phyloP scores from a whole-genome alignment of 2,888 invertebrate genomes.

The Pachymerium ferrugineum region DNA sequence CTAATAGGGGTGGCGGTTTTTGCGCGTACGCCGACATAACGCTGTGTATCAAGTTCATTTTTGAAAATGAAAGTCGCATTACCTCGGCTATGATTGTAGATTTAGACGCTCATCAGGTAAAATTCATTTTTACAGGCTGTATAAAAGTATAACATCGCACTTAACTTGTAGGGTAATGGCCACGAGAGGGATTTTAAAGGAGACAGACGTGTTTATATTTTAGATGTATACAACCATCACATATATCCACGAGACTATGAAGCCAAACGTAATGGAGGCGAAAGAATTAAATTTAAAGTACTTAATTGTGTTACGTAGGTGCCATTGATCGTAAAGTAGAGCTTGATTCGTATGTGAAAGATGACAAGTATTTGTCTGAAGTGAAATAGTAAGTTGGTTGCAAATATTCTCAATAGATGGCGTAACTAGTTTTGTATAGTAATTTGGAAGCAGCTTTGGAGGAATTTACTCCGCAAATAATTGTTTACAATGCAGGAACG shows the following conservation, averaged over 20 bases:
- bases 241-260: conserved; percentile 73
- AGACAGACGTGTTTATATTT: conserved; percentile 67
- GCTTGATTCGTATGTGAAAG: conserved; percentile 48
- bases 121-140: too few species aligned
- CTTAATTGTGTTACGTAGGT: conserved; percentile 41
- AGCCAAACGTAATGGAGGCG: conserved; percentile 58
- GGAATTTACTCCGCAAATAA: conserved; percentile 69
- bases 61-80: conserved; percentile 52
- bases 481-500: conserved; percentile 92
- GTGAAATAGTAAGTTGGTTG: conserved; percentile 58
- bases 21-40: conserved; percentile 88
- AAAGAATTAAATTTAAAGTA: conserved; percentile 36
- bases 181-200: conserved; percentile 73
- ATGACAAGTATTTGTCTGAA: conserved; percentile 59
- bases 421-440: conserved; percentile 49
- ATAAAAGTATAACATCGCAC: neutral
- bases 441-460: conserved; percentile 61
- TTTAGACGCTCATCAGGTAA: conserved; percentile 83
- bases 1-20: conserved; percentile 72
- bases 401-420: neutral
- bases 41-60: conserved; percentile 63
- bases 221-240: conserved; percentile 76
- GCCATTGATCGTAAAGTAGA: conserved; percentile 67
- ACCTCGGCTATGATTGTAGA: conserved; percentile 71
- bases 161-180: conserved; percentile 67